Percentiles rank a stretch among this genome's conserved stretches.
These are phyloP conservation scores for Eospalax fontanierii DNA, from an alignment of 2,797 vertebrate genomes.

Conservation along the genomic window DNA sequence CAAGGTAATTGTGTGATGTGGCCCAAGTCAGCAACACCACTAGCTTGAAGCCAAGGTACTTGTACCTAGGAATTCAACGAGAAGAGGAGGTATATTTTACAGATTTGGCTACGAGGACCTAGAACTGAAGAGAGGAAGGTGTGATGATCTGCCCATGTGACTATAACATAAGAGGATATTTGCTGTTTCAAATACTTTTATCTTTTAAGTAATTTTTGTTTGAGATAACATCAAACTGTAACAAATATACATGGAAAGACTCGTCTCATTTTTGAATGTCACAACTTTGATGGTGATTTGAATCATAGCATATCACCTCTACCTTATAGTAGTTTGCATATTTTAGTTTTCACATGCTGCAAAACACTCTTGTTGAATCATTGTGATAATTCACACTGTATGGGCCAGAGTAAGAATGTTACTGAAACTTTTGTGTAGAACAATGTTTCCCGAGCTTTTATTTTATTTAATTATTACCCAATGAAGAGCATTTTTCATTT, in stretches of 20 bases:
- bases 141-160: background rate
- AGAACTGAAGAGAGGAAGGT: background rate
- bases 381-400: background rate
- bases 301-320: background rate
- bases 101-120: background rate
- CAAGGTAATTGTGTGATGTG: slow-evolving; percentile 54
- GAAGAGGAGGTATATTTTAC: background rate
- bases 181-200: background rate
- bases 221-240: background rate
- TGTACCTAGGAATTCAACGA: background rate
- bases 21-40: background rate
- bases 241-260: background rate
- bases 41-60: slow-evolving; percentile 3
- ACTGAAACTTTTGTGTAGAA: background rate
- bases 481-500: background rate
- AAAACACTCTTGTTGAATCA: background rate
- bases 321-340: background rate
- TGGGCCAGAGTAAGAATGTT: background rate
- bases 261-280: background rate
- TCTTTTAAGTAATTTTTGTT: background rate
- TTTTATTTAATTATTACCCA: background rate
- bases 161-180: background rate
- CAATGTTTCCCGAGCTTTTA: background rate
- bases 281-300: background rate
- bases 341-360: background rate